Conservation (phyloP, 2,888 invertebrate species). For the Melanotus villosus region DNA sequence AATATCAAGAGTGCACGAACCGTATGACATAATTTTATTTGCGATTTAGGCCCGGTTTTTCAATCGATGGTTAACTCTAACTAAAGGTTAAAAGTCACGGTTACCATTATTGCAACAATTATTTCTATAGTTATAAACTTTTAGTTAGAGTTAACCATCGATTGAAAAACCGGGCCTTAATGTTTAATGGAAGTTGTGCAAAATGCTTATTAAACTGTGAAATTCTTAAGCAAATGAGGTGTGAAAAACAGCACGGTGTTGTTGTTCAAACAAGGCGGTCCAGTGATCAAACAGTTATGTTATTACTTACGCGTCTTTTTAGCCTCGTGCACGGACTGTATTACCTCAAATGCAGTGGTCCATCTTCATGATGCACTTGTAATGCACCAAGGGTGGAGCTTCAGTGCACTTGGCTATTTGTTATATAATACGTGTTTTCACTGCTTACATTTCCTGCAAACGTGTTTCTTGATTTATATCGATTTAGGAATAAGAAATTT, state of each 20-base stretch:
- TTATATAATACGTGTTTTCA: conserved; percentile 48
- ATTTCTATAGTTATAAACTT: no score
- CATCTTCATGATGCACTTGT: conserved; percentile 33
- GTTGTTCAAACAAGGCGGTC: conserved; percentile 19
- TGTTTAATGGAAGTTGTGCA: background rate
- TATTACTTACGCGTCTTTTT: conserved; percentile 11
- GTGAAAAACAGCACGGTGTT: conserved; percentile 5
- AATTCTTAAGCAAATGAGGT: conserved; percentile 24
- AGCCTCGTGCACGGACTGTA: conserved; percentile 1
- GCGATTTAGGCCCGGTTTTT: no score
- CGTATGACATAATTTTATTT: background rate
- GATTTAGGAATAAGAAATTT: conserved; percentile 49
- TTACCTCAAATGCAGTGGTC: conserved; percentile 24
- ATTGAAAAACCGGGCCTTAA: no score
- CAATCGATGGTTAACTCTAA: no score
- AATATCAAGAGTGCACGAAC: background rate
- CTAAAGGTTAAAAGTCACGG: no score
- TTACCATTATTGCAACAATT: no score
- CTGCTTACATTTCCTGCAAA: conserved; percentile 51
- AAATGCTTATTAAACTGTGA: background rate
- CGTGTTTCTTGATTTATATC: conserved; percentile 54
- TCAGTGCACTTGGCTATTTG: conserved; percentile 46
- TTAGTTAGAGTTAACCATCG: no score
- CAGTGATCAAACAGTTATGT: conserved; percentile 20
- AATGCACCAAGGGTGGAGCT: conserved; percentile 40